These are phyloP conservation scores for Vanacampus margaritifer DNA, from an alignment of 2,113 vertebrate species.

Conservation along the genomic window DNA sequence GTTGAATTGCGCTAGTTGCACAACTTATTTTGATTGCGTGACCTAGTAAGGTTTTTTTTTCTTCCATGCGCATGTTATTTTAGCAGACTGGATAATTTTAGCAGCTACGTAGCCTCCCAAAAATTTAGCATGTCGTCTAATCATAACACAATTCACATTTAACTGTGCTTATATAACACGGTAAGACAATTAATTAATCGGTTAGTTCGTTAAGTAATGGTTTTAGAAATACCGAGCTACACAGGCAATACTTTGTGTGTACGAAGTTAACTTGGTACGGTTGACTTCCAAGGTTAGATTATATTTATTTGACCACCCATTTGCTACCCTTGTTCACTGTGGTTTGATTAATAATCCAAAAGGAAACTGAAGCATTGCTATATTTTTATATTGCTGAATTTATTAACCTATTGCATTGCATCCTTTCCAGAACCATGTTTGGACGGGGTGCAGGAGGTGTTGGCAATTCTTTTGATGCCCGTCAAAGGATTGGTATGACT, in stretches of 20 bases:
- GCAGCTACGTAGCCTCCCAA: not conserved
- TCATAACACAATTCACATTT: not conserved
- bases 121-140: not conserved
- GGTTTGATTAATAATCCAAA: not conserved
- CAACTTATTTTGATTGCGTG: no score
- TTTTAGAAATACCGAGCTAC: not conserved
- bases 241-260: not conserved
- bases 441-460: conserved; percentile 50
- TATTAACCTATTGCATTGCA: no score
- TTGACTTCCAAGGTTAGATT: not conserved
- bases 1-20: not conserved
- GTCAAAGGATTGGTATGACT: conserved; percentile 87
- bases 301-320: not conserved
- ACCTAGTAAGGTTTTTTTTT: not conserved
- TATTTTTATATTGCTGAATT: not conserved
- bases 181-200: not conserved
- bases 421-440: conserved; percentile 51
- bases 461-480: conserved; percentile 84
- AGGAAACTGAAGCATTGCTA: not conserved
- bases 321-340: not conserved
- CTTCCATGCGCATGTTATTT: not conserved
- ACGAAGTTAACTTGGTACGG: no score
- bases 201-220: not conserved
- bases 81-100: not conserved
- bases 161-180: not conserved